Conservation (phyloP, 64 coral and sea anemone genomes). For the Montipora foliosa region DNA sequence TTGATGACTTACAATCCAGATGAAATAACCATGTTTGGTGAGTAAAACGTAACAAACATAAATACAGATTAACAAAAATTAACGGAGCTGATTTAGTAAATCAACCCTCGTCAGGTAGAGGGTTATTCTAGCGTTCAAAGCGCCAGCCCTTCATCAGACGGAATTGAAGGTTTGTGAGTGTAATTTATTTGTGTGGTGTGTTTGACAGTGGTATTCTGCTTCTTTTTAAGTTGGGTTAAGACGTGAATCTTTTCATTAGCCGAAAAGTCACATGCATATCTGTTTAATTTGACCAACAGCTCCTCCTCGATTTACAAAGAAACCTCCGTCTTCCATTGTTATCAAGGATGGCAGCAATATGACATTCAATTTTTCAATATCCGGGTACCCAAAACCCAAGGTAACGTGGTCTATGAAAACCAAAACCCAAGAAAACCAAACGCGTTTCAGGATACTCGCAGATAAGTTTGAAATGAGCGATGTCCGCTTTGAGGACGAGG, state of each 20-base stretch:
- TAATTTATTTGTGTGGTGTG: too few species aligned
- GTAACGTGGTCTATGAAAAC: slow-evolving; percentile 28
- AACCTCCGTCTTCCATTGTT: neutral
- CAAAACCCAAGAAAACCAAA: neutral
- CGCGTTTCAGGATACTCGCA: neutral
- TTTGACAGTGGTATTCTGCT: too few species aligned
- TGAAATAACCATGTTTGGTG: neutral
- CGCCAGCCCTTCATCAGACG: too few species aligned
- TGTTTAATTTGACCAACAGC: slow-evolving; percentile 29
- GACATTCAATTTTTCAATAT: slow-evolving; percentile 24
- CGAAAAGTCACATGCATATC: neutral
- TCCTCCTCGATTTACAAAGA: slow-evolving; percentile 25
- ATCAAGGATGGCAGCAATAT: slow-evolving; percentile 44
- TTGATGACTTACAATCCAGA: neutral
- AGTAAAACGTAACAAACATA: neutral
- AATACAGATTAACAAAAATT: too few species aligned
- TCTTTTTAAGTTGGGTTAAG: neutral
- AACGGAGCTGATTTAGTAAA: neutral
- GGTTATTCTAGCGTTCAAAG: neutral
- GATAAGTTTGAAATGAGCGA: neutral
- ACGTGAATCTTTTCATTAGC: neutral
- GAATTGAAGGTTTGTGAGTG: too few species aligned
- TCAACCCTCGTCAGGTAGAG: neutral
- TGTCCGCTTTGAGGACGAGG: too few species aligned
- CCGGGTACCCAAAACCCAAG: slow-evolving; percentile 25